A percentile compares a stretch with the other conserved stretches of the same genome.
Evolutionary conservation across 1,140 invertebrate species (phyloP).

Genomic region (Aphaenogaster rudis): DNA sequence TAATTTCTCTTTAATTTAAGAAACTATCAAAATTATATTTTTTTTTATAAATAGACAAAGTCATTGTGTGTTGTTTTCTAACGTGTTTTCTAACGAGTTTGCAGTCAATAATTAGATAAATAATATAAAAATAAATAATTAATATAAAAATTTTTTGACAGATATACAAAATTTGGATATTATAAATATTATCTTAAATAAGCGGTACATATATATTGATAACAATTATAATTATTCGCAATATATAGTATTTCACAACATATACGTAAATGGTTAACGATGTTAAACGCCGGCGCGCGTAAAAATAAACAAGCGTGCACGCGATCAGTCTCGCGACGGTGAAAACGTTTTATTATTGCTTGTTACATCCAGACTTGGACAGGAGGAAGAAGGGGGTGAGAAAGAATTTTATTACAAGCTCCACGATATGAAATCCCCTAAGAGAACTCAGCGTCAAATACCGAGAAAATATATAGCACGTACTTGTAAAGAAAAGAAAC

Average conservation of each 20-base stretch:
- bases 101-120: not conserved
- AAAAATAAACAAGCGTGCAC: slow-evolving; percentile 6
- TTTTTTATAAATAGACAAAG: not conserved
- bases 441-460: slow-evolving; percentile 16
- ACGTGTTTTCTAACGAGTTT: not conserved
- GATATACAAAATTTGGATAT: not conserved
- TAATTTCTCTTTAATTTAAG: not conserved
- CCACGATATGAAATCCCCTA: slow-evolving; percentile 26
- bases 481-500: not conserved
- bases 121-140: not conserved
- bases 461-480: not conserved
- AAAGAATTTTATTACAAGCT: slow-evolving; percentile 38
- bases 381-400: not conserved
- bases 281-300: not conserved
- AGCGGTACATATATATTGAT: not conserved
- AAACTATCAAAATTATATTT: not conserved
- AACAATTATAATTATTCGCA: slow-evolving; percentile 10
- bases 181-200: slow-evolving; percentile 25
- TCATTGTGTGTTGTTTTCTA: not conserved
- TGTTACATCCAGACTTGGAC: not conserved
- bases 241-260: not conserved
- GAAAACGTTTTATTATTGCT: slow-evolving; percentile 41
- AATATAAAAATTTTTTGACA: not conserved
- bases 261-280: slow-evolving; percentile 2
- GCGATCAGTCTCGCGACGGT: not conserved